Evolutionary conservation across 2,113 vertebrate species (phyloP), one percentile per base, ranked within the genome.

Genomic region (Gymnorhina tibicen): DNA sequence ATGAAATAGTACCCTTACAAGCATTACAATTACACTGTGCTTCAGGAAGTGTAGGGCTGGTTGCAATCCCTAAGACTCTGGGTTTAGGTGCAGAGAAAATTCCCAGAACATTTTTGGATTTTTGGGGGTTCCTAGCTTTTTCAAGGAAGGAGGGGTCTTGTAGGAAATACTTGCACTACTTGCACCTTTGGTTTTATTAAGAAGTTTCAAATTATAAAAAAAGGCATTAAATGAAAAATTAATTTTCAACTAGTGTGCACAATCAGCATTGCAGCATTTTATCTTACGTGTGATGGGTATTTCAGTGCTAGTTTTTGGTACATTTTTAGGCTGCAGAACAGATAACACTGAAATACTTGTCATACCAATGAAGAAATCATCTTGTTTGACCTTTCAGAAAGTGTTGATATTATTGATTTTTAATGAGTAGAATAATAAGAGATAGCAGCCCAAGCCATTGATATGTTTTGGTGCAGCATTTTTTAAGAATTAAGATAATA

Each of bases 301-400:
- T 89, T 86, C 35, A 39, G 27, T 72, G 53, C 37, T 75, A 84
- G 21, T 10, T 95, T 90, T 69, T 70, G 41, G 60, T 69, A 30
- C 3, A 21, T 76, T 86, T 93, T 85, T 60, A 85, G 62, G 13
- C 63, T 87, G 44, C 52, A 49, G 66, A 78, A 62, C 13, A 64
- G 58, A 41, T 46, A 58, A 33, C 23, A 15, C 26, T 80, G n/a
- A 85, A 92, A 85, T 85, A 32, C 66, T 91, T 3, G 37, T 92
- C 64, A 42, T 64, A 75, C 32, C 32, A 66, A 17, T 66, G 64
- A 80, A 68, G 56, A 75, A 82, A 64, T 81, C 24, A 49, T 84
- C 49, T 50, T 44, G 10, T 93, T 78, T 92, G 76, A 78, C 56
- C 88, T 94, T 95, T 94, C 81, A 88, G 60, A 72, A 95, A 50